These are phyloP conservation scores for Chelonoidis abingdonii DNA, from an alignment of 2,113 vertebrate genomes.

Conservation along the genomic window DNA sequence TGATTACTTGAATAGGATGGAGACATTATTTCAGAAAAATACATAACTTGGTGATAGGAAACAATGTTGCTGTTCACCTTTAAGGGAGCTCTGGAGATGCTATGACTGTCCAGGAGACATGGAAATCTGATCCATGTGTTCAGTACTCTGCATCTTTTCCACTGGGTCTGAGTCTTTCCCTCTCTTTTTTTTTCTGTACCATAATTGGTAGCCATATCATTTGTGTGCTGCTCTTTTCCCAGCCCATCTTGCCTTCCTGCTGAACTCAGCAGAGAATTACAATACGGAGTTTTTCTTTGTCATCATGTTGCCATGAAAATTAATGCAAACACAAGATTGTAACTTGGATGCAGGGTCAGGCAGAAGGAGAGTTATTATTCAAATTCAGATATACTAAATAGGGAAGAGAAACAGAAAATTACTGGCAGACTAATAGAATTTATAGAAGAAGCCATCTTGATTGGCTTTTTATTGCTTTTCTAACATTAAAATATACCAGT, in stretches of 20 bases:
- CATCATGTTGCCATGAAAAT: no score
- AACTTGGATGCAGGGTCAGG: not conserved
- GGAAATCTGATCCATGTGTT: not conserved
- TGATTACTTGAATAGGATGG: conserved; percentile 18
- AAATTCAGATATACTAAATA: not conserved
- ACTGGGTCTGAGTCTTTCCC: not conserved
- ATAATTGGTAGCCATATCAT: conserved; percentile 41
- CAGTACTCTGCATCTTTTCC: not conserved
- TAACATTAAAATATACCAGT: rapidly evolving
- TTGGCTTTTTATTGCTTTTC: not conserved
- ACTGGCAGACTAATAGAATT: not conserved
- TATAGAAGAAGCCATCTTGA: not conserved
- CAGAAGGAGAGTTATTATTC: not conserved
- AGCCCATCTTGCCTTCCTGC: conserved; percentile 14
- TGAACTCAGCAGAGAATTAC: conserved; percentile 4
- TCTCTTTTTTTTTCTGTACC: not conserved
- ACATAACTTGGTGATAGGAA: conserved; percentile 39
- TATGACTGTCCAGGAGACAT: not conserved
- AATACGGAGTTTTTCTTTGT: conserved; percentile 22
- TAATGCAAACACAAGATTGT: not conserved
- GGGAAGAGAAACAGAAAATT: not conserved
- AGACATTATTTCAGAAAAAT: not conserved
- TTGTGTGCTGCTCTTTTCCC: not conserved
- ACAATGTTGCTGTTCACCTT: not conserved
- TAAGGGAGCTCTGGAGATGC: not conserved